Evolutionary conservation across 2,113 vertebrate genomes (phyloP), one percentile per base, ranked within the genome.

Genomic region (Hydrochoerus hydrochaeris): DNA sequence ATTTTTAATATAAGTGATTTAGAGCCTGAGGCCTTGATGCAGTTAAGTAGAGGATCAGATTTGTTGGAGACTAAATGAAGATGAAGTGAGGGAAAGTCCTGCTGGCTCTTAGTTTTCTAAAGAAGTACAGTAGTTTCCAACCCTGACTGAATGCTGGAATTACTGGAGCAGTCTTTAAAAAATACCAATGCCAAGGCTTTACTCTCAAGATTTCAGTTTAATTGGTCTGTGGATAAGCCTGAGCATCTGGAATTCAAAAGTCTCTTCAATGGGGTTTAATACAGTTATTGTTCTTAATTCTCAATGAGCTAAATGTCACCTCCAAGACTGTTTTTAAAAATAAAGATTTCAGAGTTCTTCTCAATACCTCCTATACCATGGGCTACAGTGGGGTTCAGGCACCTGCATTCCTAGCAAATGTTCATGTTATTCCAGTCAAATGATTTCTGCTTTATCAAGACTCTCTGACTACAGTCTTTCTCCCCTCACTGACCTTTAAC

Each of bases 1-100:
- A 97, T 97, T 96, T 98, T 97, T 97, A 97, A 97, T 97, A 96
- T 96, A 97, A 96, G 88, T 97, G 96, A 97, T 97, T 98, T 97
- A 97, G 94, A 94, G 92, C 97, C 96, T 32, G 57, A 69, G 85
- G 97, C 94, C 96, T 97, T 97, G 94, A 96, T 96, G 90, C 95
- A 97, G 93, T 98, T 97, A 97, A 96, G 93, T 54, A 71, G 93
- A 77, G 95, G 96, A 97, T 96, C 94, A 95, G 85, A 97, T 98
- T 97, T 93, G 67, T 91, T 89, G 80, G 83, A 91, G 96, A 97
- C 96, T 90, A 97, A 97, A 93, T 93, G 95, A 97, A 95, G 93
- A 91, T 93, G 52, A 80, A 97, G 93, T 75, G 83, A 95, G 46
- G 91, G 67, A 75, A 94, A 94, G 82, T 88, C 90, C 87, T 86